Evolutionary conservation across 2,797 vertebrate species (phyloP), one percentile per base, ranked within the genome.

Genomic region (Euthynnus affinis): DNA sequence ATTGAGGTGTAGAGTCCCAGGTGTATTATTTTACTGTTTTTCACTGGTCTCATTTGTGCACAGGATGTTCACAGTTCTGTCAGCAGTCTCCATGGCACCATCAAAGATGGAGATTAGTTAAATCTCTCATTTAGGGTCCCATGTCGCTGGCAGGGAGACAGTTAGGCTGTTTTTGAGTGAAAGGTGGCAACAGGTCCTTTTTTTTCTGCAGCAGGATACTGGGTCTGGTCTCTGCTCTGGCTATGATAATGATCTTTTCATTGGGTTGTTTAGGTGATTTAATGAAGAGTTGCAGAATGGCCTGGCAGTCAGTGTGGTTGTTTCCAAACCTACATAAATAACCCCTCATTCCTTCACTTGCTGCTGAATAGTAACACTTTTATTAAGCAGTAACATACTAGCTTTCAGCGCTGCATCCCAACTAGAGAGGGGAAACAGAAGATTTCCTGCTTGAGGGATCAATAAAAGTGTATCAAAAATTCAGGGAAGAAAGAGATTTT

Each of bases 1-100:
- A 92, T 89, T 89, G 75, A 89, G 22, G 44, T 80, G 70, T 22
- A 59, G 49, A 67, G 65, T 86, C 80, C 83, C 76, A 58, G 61
- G 64, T 81, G 83, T 77, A 53, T 83, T 63, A 60, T 80, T 89
- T 82, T 59, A 72, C 80, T 65, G 42, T 76, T 82, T 72, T 60
- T 76, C 22, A 3, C 51, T 3, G 5, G 27, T 65, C 32, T 84
- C 61, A 66, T 81, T 79, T 82, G 44, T 15, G 55, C 46, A 5
- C 72, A 52, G 25, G 68, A 62, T 78, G 59, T 74, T 14, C 61
- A 34, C 42, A 40, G 32, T 70, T 71, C 53, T 77, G 69, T 66
- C 59, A n/a, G 44, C 71, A 48, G 78, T 87, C 81, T 84, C 91
- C 64, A 70, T 64, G 74, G 68, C 29, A 37, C 40, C 58, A 2